Percentiles rank a stretch among this genome's conserved stretches.
Evolutionary conservation across 1,140 invertebrate genomes (phyloP).

Genomic region (Cecropterus lyciades): DNA sequence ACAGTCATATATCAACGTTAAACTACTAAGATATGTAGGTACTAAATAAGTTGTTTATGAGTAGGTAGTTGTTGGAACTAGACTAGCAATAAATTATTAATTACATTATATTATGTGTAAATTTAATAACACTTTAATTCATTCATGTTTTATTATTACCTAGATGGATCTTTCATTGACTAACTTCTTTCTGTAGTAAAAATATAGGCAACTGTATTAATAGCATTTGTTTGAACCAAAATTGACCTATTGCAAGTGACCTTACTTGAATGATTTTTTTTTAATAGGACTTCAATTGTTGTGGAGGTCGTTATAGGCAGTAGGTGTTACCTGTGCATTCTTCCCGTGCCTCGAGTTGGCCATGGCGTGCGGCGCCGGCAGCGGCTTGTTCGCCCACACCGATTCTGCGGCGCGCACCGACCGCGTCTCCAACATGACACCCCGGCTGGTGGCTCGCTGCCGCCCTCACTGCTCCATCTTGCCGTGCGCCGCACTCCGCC

Average conservation of each 20-base stretch:
- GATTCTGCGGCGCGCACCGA: slow-evolving; percentile 81
- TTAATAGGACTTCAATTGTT: slow-evolving; percentile 7
- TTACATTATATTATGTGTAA: too few relatives aligned
- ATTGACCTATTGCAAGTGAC: not conserved
- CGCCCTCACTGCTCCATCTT: slow-evolving; percentile 38
- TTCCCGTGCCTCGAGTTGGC: slow-evolving; percentile 82
- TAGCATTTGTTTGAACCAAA: not conserved
- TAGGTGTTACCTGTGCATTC: slow-evolving; percentile 68
- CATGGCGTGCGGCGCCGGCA: slow-evolving; percentile 84
- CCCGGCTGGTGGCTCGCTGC: slow-evolving; percentile 50
- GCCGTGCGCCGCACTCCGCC: slow-evolving; percentile 49
- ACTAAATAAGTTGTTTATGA: too few relatives aligned
- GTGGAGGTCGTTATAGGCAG: slow-evolving; percentile 20
- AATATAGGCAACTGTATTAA: too few relatives aligned
- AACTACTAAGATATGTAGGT: too few relatives aligned
- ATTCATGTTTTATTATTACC: too few relatives aligned
- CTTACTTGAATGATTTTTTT: not conserved
- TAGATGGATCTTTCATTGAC: too few relatives aligned
- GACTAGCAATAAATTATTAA: too few relatives aligned
- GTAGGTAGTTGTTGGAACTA: too few relatives aligned
- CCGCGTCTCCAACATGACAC: slow-evolving; percentile 85
- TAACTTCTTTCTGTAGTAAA: too few relatives aligned
- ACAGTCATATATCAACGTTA: too few relatives aligned
- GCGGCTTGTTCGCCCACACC: slow-evolving; percentile 83
- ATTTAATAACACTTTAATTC: too few relatives aligned